Base-by-base conservation (phyloP, 2,797 vertebrate species). In the Lepus oiostolus region DNA sequence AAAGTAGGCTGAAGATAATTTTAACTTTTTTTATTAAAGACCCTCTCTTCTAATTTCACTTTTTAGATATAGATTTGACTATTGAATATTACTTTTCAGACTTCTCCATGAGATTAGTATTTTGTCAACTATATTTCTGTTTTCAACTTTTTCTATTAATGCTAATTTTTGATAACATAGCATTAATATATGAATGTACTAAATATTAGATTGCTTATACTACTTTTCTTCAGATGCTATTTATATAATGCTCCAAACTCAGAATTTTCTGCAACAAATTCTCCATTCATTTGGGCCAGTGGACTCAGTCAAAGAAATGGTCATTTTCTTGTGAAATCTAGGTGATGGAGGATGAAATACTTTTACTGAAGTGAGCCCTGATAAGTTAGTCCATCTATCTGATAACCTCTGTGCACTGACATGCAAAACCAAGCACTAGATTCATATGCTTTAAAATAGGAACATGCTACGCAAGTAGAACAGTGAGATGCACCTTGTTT, bases 61-160 rank as follows among this genome's bases (percentile, higher is more conserved):
- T 92, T 82, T 70, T 71, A 81, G 7, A 67, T 63, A 35, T 42
- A 86, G 24, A 89, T 91, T 89, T 95, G 76, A 38, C 50, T 76
- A 85, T 42, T 88, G 7, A 42, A 14, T 75, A 62, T 35, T 85
- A 52, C 50, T 58, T 92, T 14, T 87, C 30, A 75, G 35, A 42
- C 32, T 83, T n/a, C 30, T 16, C 7, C 19, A 75, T 10, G 35
- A 84, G 9, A 13, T 58, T 60, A 2, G 35, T 65, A 88, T 62
- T 92, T 75, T 75, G 21, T 47, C 65, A 81, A 47, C 8, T 76
- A 60, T 3, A 68, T 85, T 90, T 86, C 21, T 80, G 11, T 19
- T 79, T 77, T 88, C 2, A 77, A 74, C 19, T 10, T 47, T 47
- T 47, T 47, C 38, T 94, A 32, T 71, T 87, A 91, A 13, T 85